Base-by-base conservation (phyloP, 2,888 invertebrate species). In the Xanthorhoe spadicearia region DNA sequence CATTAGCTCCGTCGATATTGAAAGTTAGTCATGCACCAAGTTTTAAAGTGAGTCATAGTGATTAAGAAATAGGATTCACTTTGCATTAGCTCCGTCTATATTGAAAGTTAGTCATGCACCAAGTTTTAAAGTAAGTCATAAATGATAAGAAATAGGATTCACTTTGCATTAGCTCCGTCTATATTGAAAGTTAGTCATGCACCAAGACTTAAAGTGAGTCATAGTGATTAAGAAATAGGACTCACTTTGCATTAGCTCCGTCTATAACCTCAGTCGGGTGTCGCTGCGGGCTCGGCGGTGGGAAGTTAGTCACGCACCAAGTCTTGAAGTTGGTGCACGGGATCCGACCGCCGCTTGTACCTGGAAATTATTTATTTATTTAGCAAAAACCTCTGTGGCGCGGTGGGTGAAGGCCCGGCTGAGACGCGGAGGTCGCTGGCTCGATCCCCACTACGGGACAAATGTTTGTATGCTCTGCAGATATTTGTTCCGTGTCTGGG, bases 201-300 rank as follows among this genome's bases (percentile, higher is more conserved):
- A 93, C 93, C 93, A 93, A 67, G 87, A 82, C 48, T 82, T 82
- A 84, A 93, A 93, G 0, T 82, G 82, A 0, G 93, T 91, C 92
- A 91, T 0, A 93, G 93, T n/a, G 0, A 93, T 82, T 53, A n/a
- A 32, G 18, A 10, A 48, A 49, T 53, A 54, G 35, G 28, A 67
- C 81, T 78, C 46, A 90, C 90, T 87, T 90, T 63, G 89, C 88
- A 19, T 83, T 82, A 0, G 79, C 55, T 28, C n/a, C 56, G 52
- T 60, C 54, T 19, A 51, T 79, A 2, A 72, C 74, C 19, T 84
- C 81, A 1, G 82, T 78, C 15, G 74, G 77, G 15, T 74, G 80
- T 1, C 72, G 77, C 58, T 77, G 83, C 19, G 88, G 90, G 10
- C 86, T 87, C 5, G 84, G 82, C 6, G 92, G 90, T 4, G 92